phyloP scores from a whole-genome alignment of 2,113 vertebrate species.

The Nerophis ophidion region DNA sequence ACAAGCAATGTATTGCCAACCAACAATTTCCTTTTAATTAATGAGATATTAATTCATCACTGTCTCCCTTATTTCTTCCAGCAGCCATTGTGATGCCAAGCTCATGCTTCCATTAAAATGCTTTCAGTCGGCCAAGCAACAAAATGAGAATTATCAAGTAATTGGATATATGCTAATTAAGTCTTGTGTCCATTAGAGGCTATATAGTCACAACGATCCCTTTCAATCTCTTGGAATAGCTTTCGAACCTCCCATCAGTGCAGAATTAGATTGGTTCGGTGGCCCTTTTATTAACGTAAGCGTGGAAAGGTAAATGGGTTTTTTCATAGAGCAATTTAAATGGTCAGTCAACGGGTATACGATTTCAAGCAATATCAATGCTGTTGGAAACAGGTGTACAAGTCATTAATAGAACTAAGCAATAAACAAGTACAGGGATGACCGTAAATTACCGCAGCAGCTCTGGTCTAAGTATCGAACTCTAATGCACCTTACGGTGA shows the following conservation, averaged over 20 bases:
- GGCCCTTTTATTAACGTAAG: no score
- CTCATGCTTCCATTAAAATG: not conserved
- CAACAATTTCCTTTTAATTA: not conserved
- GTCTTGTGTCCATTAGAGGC: constrained; percentile 12
- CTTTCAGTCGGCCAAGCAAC: not conserved
- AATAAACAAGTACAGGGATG: no score
- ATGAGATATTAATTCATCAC: not conserved
- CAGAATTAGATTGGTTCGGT: no score
- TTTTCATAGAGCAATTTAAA: no score
- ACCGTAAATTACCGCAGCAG: no score
- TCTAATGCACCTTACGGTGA: no score
- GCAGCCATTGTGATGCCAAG: not conserved
- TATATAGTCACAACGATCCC: not conserved
- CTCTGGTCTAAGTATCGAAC: no score
- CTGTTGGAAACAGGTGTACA: no score
- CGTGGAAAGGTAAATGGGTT: no score
- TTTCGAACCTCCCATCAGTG: constrained; percentile 5
- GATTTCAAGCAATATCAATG: no score
- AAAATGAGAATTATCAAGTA: not conserved
- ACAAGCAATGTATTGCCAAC: not conserved
- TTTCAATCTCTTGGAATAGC: constrained; percentile 1
- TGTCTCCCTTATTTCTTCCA: not conserved
- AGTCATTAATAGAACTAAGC: no score
- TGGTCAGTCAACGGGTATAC: no score
- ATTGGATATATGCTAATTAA: constrained; percentile 21